Evolutionary conservation across 1,140 invertebrate genomes (phyloP), one percentile per base, ranked within the genome.

Genomic region (Drosophila miranda): DNA sequence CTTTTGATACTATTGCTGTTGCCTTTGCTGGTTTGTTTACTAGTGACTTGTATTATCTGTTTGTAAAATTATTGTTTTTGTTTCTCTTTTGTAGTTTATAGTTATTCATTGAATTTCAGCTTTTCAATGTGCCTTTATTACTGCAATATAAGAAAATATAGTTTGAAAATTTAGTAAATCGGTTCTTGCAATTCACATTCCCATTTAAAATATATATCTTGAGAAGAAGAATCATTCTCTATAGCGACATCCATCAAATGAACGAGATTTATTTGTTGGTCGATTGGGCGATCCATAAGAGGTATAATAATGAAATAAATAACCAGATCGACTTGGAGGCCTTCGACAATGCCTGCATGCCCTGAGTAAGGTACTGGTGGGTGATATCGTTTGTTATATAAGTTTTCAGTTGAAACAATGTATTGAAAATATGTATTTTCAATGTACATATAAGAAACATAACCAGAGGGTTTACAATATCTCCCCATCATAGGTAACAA

Each of bases 81-180:
- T 82, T 90, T 89, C 77, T 74, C 52, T 64, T 74, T 64, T 74
- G 69, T 67, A 64, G 75, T 89, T 89, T 90, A 72, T 72, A 87
- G 70, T 79, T 76, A 83, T 89, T 89, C 52, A 81, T 73, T 84
- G 86, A 88, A 89, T 90, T 90, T 90, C 89, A 90, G 89, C 89
- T 90, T 86, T 90, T 90, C 87, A 90, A 87, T 61, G 86, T 69
- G 71, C 86, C 89, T 90, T 90, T 90, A 86, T 89, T 89, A 83
- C 89, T 90, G 87, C 9, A 84, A 68, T 63, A 84, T 9, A 42
- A 66, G 13, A 50, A 46, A 70, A 42, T 55, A 52, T 16, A 14
- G 42, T 53, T 13, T 57, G 13, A 38, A 4, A 1, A 11, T 51
- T 56, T 49, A 21, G n/a, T 38, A 0, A 7, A 8, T 57, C 11